phyloP scores from a whole-genome alignment of 2,888 invertebrate genomes.

The Cerastoderma edule region DNA sequence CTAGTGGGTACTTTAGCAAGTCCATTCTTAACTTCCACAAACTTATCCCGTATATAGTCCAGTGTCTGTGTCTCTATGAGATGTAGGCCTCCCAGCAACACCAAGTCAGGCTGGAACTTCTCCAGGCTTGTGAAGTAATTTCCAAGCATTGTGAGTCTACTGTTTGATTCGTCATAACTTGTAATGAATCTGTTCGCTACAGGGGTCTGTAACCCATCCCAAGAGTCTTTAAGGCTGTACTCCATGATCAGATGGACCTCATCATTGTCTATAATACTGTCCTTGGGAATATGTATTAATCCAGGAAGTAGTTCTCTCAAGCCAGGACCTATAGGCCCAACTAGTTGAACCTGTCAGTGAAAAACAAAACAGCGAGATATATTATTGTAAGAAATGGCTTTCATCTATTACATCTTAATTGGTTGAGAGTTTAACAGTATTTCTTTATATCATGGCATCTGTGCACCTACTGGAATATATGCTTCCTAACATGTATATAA shows the following conservation, averaged over 20 bases:
- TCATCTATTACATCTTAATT: no score
- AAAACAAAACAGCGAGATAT: neutral
- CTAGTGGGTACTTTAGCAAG: constrained; percentile 78
- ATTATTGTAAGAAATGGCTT: constrained; percentile 3
- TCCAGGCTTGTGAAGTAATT: constrained; percentile 83
- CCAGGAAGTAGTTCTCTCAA: constrained; percentile 82
- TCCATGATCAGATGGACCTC: constrained; percentile 85
- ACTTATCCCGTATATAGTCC: constrained; percentile 65
- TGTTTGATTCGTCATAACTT: constrained; percentile 84
- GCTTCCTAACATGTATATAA: no score
- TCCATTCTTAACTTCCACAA: constrained; percentile 79
- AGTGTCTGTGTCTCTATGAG: constrained; percentile 82
- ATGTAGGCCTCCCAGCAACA: constrained; percentile 84
- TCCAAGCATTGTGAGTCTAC: constrained; percentile 75
- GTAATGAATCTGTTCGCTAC: constrained; percentile 84
- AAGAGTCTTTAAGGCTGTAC: constrained; percentile 80
- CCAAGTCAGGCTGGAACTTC: constrained; percentile 82
- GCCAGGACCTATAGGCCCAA: constrained; percentile 84
- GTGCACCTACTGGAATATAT: no score
- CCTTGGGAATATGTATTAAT: constrained; percentile 80
- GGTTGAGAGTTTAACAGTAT: no score
- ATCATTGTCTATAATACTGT: constrained; percentile 79
- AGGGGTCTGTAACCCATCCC: constrained; percentile 82
- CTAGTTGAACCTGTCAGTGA: constrained; percentile 81
- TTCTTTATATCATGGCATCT: no score